Base-by-base conservation (phyloP, 2,888 invertebrate genomes). In the Orchestes rusci region DNA sequence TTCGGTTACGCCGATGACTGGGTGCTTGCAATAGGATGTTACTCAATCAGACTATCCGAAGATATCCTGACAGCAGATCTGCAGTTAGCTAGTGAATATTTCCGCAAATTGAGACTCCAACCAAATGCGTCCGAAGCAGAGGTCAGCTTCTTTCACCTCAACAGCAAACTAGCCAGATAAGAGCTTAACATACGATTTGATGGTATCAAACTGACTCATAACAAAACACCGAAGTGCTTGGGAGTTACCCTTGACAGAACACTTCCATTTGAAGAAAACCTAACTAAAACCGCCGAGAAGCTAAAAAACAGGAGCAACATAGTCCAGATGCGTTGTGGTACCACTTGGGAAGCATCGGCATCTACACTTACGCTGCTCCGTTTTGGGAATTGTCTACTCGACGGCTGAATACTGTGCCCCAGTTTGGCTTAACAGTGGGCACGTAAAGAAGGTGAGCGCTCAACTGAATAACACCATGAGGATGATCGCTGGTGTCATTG, bases 131-230 rank as follows among this genome's bases (percentile, higher is more conserved):
- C 3, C 19, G 39, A 44, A 27, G 39, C 36, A 17, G 30, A 35
- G 17, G 32, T 43, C 3, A 23, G 13, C 8, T 43, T 32, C 18
- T 44, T 44, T 13, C 34, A 39, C 18, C 15, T 39, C 15, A 32
- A 44, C 28, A 44, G 39, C n/a, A 45, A 45, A 29, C 17, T 20
- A 8, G 39, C 34, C 16, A 7, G 34, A 17, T 8, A 12, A 31
- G 12, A 34, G 10, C n/a, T n/a, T n/a, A n/a, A n/a, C n/a, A n/a
- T n/a, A n/a, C n/a, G n/a, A n/a, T n/a, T n/a, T n/a, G n/a, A n/a
- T n/a, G n/a, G n/a, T n/a, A n/a, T n/a, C n/a, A n/a, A n/a, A n/a
- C n/a, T n/a, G n/a, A n/a, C n/a, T n/a, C n/a, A n/a, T n/a, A n/a
- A n/a, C n/a, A n/a, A n/a, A n/a, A n/a, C n/a, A n/a, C n/a, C n/a